Conservation (phyloP, 2,797 vertebrate species). For the Agapornis canus region DNA sequence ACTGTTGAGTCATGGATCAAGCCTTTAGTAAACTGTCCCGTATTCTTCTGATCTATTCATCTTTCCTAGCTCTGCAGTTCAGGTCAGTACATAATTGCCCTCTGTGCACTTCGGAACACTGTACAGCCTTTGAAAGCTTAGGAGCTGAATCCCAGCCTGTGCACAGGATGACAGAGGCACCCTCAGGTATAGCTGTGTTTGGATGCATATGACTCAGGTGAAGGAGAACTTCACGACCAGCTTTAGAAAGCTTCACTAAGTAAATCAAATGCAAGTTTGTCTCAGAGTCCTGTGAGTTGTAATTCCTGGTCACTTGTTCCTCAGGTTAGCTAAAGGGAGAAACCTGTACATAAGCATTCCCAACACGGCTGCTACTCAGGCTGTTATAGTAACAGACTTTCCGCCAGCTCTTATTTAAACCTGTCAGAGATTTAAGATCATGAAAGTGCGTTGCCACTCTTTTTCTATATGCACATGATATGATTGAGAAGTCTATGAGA, state of each 20-base stretch:
- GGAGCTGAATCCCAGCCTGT: neutral
- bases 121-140: neutral
- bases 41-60: conserved; percentile 17
- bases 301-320: neutral
- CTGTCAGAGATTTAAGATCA: neutral
- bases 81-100: neutral
- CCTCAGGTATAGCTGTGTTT: neutral
- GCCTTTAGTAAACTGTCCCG: neutral
- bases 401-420: neutral
- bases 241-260: neutral
- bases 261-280: neutral
- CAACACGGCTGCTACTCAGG: neutral
- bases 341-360: neutral
- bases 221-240: neutral
- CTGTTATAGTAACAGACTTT: neutral
- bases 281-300: neutral
- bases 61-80: neutral
- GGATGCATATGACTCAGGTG: neutral
- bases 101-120: neutral
- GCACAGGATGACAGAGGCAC: neutral
- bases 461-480: fast-evolving
- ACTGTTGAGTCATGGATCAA: conserved; percentile 24
- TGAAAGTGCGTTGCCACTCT: neutral
- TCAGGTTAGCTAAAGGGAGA: neutral
- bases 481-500: neutral